These are phyloP conservation scores for Catharus bicknelli DNA, from an alignment of 2,113 vertebrate species.

Conservation along the genomic window DNA sequence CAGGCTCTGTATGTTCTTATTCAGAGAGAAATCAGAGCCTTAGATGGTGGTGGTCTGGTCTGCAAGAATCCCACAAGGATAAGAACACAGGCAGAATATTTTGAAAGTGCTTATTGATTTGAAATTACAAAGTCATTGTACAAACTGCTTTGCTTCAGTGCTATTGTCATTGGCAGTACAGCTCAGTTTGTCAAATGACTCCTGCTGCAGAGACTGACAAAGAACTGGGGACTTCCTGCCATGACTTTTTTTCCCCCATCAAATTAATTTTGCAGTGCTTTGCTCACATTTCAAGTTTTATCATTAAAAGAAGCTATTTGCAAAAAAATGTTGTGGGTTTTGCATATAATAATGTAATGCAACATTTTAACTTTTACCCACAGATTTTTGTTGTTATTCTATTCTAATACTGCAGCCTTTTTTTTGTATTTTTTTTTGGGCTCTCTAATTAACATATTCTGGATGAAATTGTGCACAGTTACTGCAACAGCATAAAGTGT, in stretches of 20 bases:
- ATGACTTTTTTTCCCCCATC: neutral
- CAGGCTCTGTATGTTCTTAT: neutral
- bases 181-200: conserved; percentile 32
- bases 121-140: conserved; percentile 31
- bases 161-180: neutral
- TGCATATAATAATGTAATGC: neutral
- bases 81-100: neutral
- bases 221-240: neutral
- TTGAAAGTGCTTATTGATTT: conserved; percentile 24
- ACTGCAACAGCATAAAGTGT: neutral
- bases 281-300: neutral
- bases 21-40: neutral
- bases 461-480: neutral
- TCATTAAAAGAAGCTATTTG: neutral
- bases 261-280: neutral
- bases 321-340: rapidly evolving
- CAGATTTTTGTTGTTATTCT: neutral
- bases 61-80: neutral
- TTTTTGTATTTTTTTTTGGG: neutral
- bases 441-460: neutral
- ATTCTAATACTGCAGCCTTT: neutral
- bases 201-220: neutral
- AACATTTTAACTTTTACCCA: neutral
- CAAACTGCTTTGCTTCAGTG: neutral
- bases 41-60: neutral